Evolutionary conservation across 2,888 invertebrate genomes (phyloP), one percentile per base, ranked within the genome.

Genomic region (Abscondita cerata): DNA sequence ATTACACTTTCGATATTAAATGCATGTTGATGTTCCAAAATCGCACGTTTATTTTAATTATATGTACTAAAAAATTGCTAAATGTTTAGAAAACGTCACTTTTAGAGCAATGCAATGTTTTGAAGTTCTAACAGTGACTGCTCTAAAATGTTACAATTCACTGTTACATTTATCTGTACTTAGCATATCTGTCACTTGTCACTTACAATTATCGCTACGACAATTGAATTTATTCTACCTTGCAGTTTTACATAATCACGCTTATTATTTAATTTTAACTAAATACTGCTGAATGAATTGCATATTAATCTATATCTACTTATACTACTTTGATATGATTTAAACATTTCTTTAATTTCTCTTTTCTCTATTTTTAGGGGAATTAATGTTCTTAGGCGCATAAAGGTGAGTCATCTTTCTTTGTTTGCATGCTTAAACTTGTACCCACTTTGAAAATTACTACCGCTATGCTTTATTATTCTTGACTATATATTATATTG

Each of bases 361-460:
- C 70, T 61, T 72, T 72, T 70, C 76, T 78, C 75, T 78, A 73
- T 76, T 79, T 80, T 70, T 78, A 80, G 80, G 78, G 74, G 76
- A 69, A 73, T 80, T 75, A 80, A 76, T 78, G 73, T 78, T 68
- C 72, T 79, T 70, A 78, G 76, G 72, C 77, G 76, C 62, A 70
- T 77, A 48, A 80, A 80, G 80, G 80, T 80, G 75, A 80, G 80
- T 80, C 47, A 25, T 52, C 41, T 52, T 51, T 59, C 46, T 16
- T 41, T 58, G 48, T 56, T 47, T 55, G 55, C 56, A 56, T 61
- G 61, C 41, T 46, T 50, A 50, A 12, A 25, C 13, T 31, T 15
- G 20, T 34, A 50, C 47, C 31, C 15, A 15, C 18, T 51, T 18
- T 33, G 11, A 41, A 13, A 9, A 33, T 15, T 36, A 33, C 38